A percentile compares a stretch with the other conserved stretches of the same genome.
Evolutionary conservation across 2,797 vertebrate genomes (phyloP).

Genomic region (Crocidura indochinensis): DNA sequence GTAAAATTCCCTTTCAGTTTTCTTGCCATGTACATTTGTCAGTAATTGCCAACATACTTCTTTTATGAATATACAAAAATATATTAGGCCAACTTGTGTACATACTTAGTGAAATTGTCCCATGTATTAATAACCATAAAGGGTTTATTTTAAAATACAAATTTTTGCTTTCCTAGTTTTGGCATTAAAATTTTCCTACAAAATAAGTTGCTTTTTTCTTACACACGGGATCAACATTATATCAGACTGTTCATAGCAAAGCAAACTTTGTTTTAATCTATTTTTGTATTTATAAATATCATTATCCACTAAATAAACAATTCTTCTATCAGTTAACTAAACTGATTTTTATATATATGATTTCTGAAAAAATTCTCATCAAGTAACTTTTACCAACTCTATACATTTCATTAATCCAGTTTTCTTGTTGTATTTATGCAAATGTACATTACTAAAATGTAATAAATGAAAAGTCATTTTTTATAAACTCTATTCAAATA

Average conservation of each 20-base stretch:
- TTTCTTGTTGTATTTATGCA: conserved; percentile 48
- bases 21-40: neutral
- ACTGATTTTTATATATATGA: conserved; percentile 54
- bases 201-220: conserved; percentile 33
- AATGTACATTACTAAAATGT: conserved; percentile 30
- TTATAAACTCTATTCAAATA: conserved; percentile 32
- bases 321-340: conserved; percentile 38
- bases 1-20: neutral
- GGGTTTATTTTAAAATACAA: neutral
- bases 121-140: conserved; percentile 6
- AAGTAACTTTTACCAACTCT: conserved; percentile 19
- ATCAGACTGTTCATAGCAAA: neutral
- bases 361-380: conserved; percentile 58
- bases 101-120: conserved; percentile 4
- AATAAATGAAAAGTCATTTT: conserved; percentile 34
- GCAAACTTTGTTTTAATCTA: conserved; percentile 47
- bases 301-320: conserved; percentile 26
- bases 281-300: conserved; percentile 60
- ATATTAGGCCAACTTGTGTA: conserved; percentile 20
- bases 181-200: conserved; percentile 44
- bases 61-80: neutral
- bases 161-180: conserved; percentile 50
- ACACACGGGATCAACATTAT: conserved; percentile 14
- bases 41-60: neutral
- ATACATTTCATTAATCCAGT: conserved; percentile 69